These are phyloP conservation scores for Theristus sp. DNA, from an alignment of 2,888 invertebrate species.

Conservation along the genomic window DNA sequence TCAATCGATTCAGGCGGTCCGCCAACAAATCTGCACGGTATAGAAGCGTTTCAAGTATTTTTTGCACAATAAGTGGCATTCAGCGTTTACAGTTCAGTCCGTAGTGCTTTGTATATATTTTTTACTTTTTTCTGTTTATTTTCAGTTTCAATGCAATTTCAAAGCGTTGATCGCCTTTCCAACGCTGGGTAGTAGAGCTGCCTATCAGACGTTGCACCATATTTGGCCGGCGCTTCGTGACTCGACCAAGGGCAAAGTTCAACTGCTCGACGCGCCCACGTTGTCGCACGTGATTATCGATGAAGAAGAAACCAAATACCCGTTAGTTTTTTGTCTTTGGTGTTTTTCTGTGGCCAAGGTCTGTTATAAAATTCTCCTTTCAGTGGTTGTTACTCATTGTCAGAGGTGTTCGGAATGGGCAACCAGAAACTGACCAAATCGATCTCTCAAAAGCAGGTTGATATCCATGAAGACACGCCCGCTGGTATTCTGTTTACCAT, in stretches of 20 bases:
- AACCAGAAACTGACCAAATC: conserved; percentile 11
- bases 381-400: conserved; percentile 21
- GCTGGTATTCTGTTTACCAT: conserved; percentile 22
- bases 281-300: conserved; percentile 31
- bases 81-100: too few species aligned
- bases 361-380: conserved; percentile 5
- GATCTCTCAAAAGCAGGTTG: not conserved
- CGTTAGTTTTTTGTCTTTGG: conserved; percentile 14
- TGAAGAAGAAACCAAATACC: conserved; percentile 24
- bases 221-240: conserved; percentile 28
- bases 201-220: conserved; percentile 24
- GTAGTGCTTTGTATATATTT: conserved; percentile 10
- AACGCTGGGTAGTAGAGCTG: conserved; percentile 25
- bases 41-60: too few species aligned
- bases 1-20: not conserved
- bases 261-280: conserved; percentile 26
- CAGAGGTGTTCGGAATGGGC: conserved; percentile 19
- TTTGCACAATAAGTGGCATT: too few species aligned
- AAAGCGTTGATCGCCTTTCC: conserved; percentile 30
- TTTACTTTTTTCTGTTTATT: too few species aligned
- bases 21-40: not conserved
- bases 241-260: conserved; percentile 16
- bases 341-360: too few species aligned
- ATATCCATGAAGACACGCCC: conserved; percentile 7
- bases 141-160: conserved; percentile 29